Evolutionary conservation across 2,113 vertebrate genomes (phyloP), one percentile per base, ranked within the genome.

Genomic region (Etheostoma cragini): DNA sequence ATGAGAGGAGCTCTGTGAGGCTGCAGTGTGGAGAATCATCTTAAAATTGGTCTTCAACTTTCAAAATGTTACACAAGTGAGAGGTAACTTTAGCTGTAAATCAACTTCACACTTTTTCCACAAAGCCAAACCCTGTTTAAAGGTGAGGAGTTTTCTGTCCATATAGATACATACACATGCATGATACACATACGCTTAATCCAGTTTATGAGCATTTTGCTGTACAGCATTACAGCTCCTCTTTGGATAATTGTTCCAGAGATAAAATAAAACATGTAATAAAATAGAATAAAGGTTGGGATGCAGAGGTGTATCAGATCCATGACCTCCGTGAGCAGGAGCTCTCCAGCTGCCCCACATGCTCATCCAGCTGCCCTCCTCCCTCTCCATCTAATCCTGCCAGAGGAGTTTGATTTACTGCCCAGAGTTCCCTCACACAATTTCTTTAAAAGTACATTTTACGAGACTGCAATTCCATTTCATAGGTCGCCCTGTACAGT

Each of bases 361-460:
- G 24, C 87, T 70, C 84, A 86, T 82, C 79, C 80, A 73, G 67
- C 87, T 58, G 74, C 83, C 67, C 83, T 57, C 76, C 78, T 68
- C 86, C 83, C n/a, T 71, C 66, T 73, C 84, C 89, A 91, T 93
- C 90, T 93, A 89, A 92, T 94, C 92, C 92, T 89, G 93, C 91
- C 87, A 86, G 91, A 87, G 91, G 91, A 95, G 91, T 94, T 95
- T 94, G 91, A 94, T 95, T 94, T 93, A 94, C 94, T 93, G 90
- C 90, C 93, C 84, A 91, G 94, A 94, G 84, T 92, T 88, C 82
- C 90, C 90, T 90, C 90, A 69, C 92, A 94, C 93, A 93, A 94
- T 94, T 94, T 91, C 91, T 94, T 93, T 93, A 93, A 95, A 95
- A 94, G 94, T 94, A 91, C 88, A 91, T 95, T 94, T 95, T 94